phyloP scores from a whole-genome alignment of 2,113 vertebrate species.

The Stigmatopora nigra region DNA sequence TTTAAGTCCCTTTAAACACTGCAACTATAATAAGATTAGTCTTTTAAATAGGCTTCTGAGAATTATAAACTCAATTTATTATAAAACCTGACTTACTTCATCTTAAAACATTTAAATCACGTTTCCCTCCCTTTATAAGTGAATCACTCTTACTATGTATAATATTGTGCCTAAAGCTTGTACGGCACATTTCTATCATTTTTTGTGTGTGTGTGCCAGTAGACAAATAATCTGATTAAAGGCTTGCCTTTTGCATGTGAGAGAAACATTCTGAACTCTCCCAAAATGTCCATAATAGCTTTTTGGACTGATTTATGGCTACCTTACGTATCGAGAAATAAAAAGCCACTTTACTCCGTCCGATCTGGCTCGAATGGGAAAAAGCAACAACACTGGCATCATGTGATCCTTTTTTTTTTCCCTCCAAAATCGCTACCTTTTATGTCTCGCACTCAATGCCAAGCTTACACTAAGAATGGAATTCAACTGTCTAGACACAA shows the following conservation, averaged over 20 bases:
- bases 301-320: conserved; percentile 41
- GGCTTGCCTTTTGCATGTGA: conserved; percentile 25
- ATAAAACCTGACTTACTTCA: conserved; percentile 7
- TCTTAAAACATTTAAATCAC: conserved; percentile 19
- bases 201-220: conserved; percentile 11
- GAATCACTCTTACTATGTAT: conserved; percentile 1
- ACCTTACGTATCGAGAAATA: conserved; percentile 34
- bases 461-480: conserved; percentile 33
- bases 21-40: conserved; percentile 67
- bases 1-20: conserved; percentile 68
- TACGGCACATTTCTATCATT: conserved; percentile 7
- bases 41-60: conserved; percentile 40
- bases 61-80: conserved; percentile 29
- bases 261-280: conserved; percentile 25
- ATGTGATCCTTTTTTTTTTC: conserved; percentile 44
- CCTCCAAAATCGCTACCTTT: conserved; percentile 25
- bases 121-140: conserved; percentile 11
- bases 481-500: conserved; percentile 55
- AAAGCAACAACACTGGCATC: conserved; percentile 41
- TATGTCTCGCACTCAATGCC: conserved; percentile 26
- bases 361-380: conserved; percentile 20
- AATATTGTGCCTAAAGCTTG: conserved; percentile 1
- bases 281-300: conserved; percentile 39
- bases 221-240: conserved; percentile 57
- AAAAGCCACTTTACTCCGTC: conserved; percentile 43